phyloP scores from a whole-genome alignment of 2,113 vertebrate species.

The Alces alces region DNA sequence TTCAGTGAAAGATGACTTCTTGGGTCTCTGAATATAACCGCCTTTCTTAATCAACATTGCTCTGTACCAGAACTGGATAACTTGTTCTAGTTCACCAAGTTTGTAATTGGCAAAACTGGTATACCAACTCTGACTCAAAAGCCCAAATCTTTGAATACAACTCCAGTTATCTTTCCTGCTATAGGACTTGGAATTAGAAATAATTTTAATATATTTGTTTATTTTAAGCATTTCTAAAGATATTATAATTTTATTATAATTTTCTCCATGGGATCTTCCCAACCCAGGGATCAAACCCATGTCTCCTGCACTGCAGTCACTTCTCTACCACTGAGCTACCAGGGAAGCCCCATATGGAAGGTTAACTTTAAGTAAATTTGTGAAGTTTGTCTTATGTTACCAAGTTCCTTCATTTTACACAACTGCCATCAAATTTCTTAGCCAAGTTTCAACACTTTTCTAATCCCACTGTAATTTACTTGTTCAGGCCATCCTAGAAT shows the following conservation, averaged over 20 bases:
- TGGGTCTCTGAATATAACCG: not conserved
- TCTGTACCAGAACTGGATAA: not conserved
- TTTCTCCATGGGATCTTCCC: not conserved
- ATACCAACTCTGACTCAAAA: not conserved
- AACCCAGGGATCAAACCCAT: not conserved
- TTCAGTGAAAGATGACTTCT: not conserved
- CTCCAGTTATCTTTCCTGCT: not conserved
- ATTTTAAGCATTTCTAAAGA: not conserved
- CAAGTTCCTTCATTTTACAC: not conserved
- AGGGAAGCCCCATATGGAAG: not conserved
- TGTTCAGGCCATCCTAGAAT: not conserved
- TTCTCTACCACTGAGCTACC: not conserved
- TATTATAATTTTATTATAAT: not conserved
- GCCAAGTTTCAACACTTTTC: not conserved
- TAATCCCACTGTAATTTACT: not conserved
- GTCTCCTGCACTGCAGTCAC: not conserved
- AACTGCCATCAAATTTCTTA: not conserved
- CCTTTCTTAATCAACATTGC: not conserved
- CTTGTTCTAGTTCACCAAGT: not conserved
- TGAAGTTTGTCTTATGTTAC: not conserved
- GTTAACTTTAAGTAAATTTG: not conserved
- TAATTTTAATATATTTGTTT: not conserved
- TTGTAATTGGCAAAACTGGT: not conserved
- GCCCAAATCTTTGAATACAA: not conserved
- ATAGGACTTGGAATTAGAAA: not conserved